Evolutionary conservation across 2,888 invertebrate species (phyloP), one percentile per base, ranked within the genome.

Genomic region (Leptopilina syphax): DNA sequence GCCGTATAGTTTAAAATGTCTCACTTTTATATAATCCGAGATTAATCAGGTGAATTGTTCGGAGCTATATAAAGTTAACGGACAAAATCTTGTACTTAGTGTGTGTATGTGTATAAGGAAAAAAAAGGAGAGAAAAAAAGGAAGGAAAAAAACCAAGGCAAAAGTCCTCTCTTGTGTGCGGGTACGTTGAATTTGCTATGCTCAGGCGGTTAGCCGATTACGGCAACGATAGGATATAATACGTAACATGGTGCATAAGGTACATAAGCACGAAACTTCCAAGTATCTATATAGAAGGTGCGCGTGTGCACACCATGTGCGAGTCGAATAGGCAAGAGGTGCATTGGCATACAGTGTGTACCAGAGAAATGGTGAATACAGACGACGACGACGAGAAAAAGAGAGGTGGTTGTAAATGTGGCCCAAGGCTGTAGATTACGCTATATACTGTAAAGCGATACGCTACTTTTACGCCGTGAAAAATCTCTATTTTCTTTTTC

Each of bases 401-500:
- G 67, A 67, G 78, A 68, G 80, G 84, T 85, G 83, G 84, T 84
- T 86, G 86, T 83, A 84, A 88, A 89, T 88, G 86, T 88, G 85
- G 86, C 87, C 86, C 85, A 86, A 87, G 88, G 87, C 86, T 89
- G 83, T 79, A 85, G 88, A 89, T 89, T 87, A 89, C 83, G 85
- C 83, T 79, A 47, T 7, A 47, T 34, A 10, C 76, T 82, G 88
- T 87, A 88, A 88, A 78, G 83, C 84, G 86, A 89, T 88, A 86
- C 81, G 79, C 67, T 78, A 80, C 80, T 77, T 70, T 44, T 65
- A 34, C 70, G 70, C 73, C 76, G 57, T 68, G 77, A 78, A 73
- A 82, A 82, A 79, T 81, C 83, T 78, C 80, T 76, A 80, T 80
- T 68, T 77, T 66, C 60, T 63, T 18, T 70, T 50, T 44, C 60